Conservation (phyloP, 2,113 vertebrate species). For the Thoracochromis brauschi region DNA sequence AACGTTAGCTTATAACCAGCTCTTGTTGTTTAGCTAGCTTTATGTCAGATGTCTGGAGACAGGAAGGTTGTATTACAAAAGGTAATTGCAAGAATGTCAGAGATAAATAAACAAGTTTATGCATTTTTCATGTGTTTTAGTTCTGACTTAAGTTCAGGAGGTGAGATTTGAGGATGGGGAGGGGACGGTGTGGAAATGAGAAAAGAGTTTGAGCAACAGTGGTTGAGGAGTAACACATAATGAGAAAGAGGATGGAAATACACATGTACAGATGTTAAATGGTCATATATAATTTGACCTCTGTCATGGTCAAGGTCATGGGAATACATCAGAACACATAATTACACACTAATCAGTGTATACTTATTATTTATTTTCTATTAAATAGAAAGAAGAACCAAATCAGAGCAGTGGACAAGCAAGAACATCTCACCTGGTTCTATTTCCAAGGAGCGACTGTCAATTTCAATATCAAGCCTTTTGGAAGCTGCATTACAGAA, state of each 20-base stretch:
- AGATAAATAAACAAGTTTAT: not conserved
- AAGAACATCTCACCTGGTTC: constrained; percentile 78
- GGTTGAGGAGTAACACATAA: not conserved
- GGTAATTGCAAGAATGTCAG: not conserved
- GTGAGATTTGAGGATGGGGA: not conserved
- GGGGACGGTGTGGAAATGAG: not conserved
- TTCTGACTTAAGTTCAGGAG: not conserved
- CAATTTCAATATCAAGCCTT: constrained; percentile 80
- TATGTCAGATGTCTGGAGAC: not conserved
- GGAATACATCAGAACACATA: not conserved
- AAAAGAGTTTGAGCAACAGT: not conserved
- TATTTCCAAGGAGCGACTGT: constrained; percentile 83
- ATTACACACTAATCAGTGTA: not conserved
- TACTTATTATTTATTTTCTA: not conserved
- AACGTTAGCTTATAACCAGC: not conserved
- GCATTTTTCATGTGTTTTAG: not conserved
- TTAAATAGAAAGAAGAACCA: not conserved
- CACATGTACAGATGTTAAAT: not conserved
- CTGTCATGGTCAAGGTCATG: not conserved
- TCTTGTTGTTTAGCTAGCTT: not conserved
- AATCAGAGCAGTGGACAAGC: not conserved
- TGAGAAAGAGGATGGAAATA: not conserved
- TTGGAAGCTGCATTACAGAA: constrained; percentile 80
- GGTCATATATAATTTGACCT: not conserved
- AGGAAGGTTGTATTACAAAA: not conserved